Evolutionary conservation across 2,888 invertebrate species (phyloP).

Genomic region (Volucella zonaria): DNA sequence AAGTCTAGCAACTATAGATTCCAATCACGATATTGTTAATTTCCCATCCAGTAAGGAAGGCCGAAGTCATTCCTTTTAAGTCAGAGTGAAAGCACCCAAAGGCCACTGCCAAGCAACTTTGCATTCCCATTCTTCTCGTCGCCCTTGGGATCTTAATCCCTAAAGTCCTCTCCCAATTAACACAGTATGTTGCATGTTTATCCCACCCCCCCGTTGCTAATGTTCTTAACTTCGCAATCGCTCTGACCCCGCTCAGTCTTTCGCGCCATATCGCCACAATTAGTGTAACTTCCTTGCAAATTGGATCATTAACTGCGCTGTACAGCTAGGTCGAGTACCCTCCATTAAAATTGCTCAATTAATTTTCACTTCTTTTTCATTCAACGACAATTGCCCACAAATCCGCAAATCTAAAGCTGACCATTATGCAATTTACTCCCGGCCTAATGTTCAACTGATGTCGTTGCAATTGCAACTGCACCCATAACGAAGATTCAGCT

Average conservation of each 20-base stretch:
- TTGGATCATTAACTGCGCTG: constrained; percentile 42
- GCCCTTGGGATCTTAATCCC: no score
- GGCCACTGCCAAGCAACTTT: no score
- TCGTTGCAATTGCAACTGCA: constrained; percentile 54
- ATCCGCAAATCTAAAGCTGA: constrained; percentile 54
- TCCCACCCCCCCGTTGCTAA: no score
- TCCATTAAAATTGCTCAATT: constrained; percentile 61
- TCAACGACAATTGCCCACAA: constrained; percentile 58
- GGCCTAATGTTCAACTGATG: constrained; percentile 7
- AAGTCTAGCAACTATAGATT: no score
- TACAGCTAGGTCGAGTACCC: constrained; percentile 23
- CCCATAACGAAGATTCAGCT: neutral
- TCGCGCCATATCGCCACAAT: constrained; percentile 32
- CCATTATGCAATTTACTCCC: constrained; percentile 49
- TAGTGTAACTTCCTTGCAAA: constrained; percentile 17
- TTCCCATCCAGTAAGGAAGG: no score
- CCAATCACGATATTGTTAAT: no score
- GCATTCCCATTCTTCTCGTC: no score
- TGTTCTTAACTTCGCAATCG: neutral
- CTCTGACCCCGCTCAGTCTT: constrained; percentile 15
- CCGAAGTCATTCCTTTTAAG: no score
- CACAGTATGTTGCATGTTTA: no score
- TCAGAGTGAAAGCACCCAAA: no score
- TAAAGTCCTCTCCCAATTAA: no score
- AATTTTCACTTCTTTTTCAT: constrained; percentile 51